Evolutionary conservation across 2,888 invertebrate species (phyloP), one percentile per base, ranked within the genome.

Genomic region (Troilus luridus): DNA sequence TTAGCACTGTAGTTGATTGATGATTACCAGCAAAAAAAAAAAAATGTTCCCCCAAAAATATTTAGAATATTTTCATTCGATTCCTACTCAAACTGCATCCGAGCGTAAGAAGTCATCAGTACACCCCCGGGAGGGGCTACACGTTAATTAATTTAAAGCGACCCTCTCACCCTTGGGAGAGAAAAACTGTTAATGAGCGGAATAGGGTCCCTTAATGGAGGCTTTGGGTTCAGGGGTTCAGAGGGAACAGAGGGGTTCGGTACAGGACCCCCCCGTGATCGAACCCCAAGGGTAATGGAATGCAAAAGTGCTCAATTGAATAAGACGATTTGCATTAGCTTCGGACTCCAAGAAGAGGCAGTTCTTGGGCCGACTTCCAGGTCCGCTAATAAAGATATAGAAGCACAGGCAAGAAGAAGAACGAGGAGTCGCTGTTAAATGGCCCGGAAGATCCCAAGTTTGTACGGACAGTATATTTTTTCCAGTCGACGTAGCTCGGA

Each of bases 171-270:
- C 85, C 85, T 56, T 21, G 56, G 56, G 56, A 85, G 56, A 85
- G 85, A 85, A 85, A 85, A 85, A 85, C 85, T 85, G 85, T 85
- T 85, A 85, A 85, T 85, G 85, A 85, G 85, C n/a, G 85, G 85
- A 85, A 85, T 85, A 85, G 85, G 85, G 85, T 56, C n/a, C 56
- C 21, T 56, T 85, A 85, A 85, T 85, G 85, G 85, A 11, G 85
- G 85, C 56, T 85, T 54, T 85, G 41, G 41, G 41, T 41, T 41
- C 41, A 41, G 41, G 41, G 41, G 41, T 41, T 41, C 41, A 41
- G 41, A 41, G 41, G 41, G 41, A 3, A 41, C 41, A n/a, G 85
- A 10, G 56, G 54, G 56, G 24, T 14, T 3, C 3, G 21, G 21
- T 21, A 41, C 27, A 12, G 41, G 21, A 27, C 11, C 85, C 85